phyloP scores from a whole-genome alignment of 2,113 vertebrate genomes.

The Macrotis lagotis region DNA sequence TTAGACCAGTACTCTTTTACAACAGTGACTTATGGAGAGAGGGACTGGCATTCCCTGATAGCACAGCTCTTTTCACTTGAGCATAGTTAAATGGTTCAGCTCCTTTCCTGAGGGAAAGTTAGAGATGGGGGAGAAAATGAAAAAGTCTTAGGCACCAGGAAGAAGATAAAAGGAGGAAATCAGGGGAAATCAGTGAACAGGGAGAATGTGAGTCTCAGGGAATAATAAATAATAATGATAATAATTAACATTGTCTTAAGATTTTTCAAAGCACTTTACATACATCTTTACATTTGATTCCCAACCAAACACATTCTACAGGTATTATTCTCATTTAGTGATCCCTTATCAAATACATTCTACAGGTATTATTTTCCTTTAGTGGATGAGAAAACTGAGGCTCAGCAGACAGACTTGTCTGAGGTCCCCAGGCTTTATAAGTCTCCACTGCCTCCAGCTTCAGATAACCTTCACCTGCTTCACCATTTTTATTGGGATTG shows the following conservation, averaged over 20 bases:
- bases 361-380: background rate
- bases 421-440: background rate
- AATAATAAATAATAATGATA: background rate
- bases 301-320: background rate
- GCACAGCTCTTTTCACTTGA: background rate
- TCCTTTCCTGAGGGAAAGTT: background rate
- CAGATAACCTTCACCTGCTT: background rate
- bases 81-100: background rate
- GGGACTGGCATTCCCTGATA: background rate
- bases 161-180: background rate
- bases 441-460: background rate
- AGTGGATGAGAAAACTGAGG: background rate
- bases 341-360: background rate
- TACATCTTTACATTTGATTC: background rate
- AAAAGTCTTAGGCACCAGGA: background rate
- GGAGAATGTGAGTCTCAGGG: background rate
- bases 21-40: background rate
- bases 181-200: background rate
- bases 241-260: background rate
- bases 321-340: background rate
- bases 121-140: conserved; percentile 5
- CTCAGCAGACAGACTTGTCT: background rate
- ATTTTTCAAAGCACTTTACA: background rate
- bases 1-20: background rate
- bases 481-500: conserved; percentile 8